phyloP scores from a whole-genome alignment of 2,797 vertebrate species.

The Anas flavirostris region DNA sequence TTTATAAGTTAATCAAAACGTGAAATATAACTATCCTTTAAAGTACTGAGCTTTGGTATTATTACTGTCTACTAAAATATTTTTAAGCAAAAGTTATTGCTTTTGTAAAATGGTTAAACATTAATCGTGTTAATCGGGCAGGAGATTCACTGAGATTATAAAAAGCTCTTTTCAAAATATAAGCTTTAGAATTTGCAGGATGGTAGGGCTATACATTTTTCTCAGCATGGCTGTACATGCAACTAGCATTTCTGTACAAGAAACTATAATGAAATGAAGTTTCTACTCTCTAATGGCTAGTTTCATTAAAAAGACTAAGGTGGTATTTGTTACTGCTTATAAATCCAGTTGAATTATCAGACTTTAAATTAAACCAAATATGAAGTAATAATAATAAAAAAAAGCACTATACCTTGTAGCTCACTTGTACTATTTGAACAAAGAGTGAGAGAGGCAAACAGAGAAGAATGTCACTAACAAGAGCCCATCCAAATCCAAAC shows the following conservation, averaged over 20 bases:
- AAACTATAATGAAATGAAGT: neutral
- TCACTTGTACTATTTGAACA: slow-evolving; percentile 91
- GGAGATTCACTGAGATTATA: neutral
- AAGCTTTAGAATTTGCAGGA: neutral
- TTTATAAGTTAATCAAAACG: slow-evolving; percentile 16
- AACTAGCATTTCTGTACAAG: neutral
- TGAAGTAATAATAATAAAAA: neutral
- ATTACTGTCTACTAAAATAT: neutral
- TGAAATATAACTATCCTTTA: neutral
- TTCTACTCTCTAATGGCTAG: neutral
- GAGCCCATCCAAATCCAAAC: slow-evolving; percentile 88
- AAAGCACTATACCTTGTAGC: slow-evolving; percentile 86
- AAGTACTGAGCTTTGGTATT: neutral
- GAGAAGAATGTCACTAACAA: slow-evolving; percentile 90
- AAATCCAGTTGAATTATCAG: neutral
- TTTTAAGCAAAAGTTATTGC: neutral
- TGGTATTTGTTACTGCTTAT: neutral
- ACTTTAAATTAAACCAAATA: neutral
- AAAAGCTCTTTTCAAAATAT: slow-evolving; percentile 1
- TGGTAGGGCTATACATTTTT: neutral
- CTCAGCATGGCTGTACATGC: neutral
- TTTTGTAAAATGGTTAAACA: slow-evolving; percentile 15
- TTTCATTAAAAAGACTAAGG: neutral
- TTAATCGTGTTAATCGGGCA: neutral
- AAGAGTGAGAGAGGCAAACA: slow-evolving; percentile 93